Evolutionary conservation across 1,140 invertebrate species (phyloP), one percentile per base, ranked within the genome.

Genomic region (Hyposmocoma kahamanoa): DNA sequence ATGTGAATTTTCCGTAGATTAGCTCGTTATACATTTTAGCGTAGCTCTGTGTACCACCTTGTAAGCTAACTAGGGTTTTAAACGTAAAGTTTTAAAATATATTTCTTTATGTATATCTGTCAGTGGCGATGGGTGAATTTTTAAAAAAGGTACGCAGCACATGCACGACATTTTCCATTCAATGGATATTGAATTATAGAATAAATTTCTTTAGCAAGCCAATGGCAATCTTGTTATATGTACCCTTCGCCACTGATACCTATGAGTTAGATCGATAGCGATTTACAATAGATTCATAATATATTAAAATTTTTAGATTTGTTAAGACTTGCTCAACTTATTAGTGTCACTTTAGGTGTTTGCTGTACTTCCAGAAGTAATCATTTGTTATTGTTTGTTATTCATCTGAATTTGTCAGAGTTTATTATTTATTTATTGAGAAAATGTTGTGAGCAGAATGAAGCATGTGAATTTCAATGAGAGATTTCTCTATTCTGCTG

Each of bases 1-100:
- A 56, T 66, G 72, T 80, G 73, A 66, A 69, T 74, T 72, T 76
- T 67, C 76, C 65, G 56, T 81, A 75, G 72, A 71, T 62, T 80
- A 76, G 68, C 70, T 73, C 50, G 38, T 65, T 70, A 60, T 53
- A 58, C 50, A 58, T 72, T 61, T 65, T 74, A 74, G 61, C 43
- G 60, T 74, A 77, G 67, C 47, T 66, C 47, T 56, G 53, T 64
- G 58, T 66, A 58, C 34, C 13, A 48, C 67, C 52, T 44, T 53
- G 32, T 45, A 43, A 53, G 47, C 45, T 18, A 38, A 22, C 45
- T 52, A 45, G 41, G 30, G 24, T 49, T 45, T 41, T 43, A 50
- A 50, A 13, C 18, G 30, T 47, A 47, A 43, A 42, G 32, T 48
- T 22, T 43, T 28, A 17, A n/a, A n/a, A n/a, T n/a, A n/a, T n/a